These are phyloP conservation scores for Cacatua alba DNA, from an alignment of 2,113 vertebrate species.

Conservation along the genomic window DNA sequence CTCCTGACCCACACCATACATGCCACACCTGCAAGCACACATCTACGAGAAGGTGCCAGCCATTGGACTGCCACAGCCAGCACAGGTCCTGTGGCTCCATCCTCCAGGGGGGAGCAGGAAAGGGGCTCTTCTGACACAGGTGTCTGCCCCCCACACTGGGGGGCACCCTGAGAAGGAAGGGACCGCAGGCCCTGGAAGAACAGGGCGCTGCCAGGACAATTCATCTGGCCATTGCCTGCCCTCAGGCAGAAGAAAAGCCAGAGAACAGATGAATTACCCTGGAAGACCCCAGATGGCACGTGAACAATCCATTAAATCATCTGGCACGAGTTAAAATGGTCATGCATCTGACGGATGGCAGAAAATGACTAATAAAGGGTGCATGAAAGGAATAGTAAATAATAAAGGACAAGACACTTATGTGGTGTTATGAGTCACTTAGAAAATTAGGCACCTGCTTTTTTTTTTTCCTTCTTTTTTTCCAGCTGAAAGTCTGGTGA, in stretches of 20 bases:
- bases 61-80: background rate
- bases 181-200: accelerated
- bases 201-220: background rate
- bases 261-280: background rate
- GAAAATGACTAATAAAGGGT: conserved; percentile 9
- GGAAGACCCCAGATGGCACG: background rate
- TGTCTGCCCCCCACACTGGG: accelerated
- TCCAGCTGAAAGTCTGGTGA: background rate
- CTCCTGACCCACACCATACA: too few species aligned
- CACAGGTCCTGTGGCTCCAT: background rate
- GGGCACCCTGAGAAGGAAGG: background rate
- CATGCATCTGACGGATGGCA: background rate
- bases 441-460: background rate
- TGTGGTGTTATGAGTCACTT: conserved; percentile 17
- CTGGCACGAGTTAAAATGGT: background rate
- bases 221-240: background rate
- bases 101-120: background rate
- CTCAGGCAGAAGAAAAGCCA: background rate
- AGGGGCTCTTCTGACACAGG: background rate
- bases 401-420: conserved; percentile 3
- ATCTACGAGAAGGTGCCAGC: too few species aligned
- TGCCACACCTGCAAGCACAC: too few species aligned
- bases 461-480: background rate
- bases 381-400: conserved; percentile 9
- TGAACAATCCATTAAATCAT: background rate